These are phyloP conservation scores for Lanius ludovicianus DNA, from an alignment of 2,113 vertebrate genomes.

Conservation along the genomic window DNA sequence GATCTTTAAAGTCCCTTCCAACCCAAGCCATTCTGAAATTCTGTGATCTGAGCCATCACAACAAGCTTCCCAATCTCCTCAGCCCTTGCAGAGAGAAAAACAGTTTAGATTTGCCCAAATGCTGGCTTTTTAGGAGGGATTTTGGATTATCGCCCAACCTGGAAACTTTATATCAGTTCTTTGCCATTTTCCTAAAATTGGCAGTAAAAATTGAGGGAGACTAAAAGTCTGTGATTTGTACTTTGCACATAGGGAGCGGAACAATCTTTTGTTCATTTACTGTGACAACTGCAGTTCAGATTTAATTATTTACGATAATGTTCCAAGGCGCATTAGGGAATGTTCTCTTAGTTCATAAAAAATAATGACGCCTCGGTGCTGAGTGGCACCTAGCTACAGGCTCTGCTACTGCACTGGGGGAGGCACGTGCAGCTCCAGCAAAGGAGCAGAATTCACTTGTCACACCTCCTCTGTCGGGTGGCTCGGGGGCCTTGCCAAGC, in stretches of 20 bases:
- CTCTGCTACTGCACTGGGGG: neutral
- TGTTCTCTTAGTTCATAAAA: constrained; percentile 1
- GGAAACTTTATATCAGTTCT: neutral
- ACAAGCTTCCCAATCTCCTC: neutral
- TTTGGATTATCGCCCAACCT: neutral
- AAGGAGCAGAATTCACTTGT: fast-evolving
- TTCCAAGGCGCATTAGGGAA: constrained; percentile 33
- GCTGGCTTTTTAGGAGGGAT: neutral
- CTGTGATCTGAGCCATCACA: neutral
- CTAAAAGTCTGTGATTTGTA: constrained; percentile 40
- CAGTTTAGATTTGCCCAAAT: neutral
- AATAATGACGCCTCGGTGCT: neutral
- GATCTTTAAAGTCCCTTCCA: neutral
- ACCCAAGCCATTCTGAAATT: neutral
- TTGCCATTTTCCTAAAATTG: neutral
- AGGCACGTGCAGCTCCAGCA: neutral
- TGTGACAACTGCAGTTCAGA: constrained; percentile 56
- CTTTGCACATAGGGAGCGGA: constrained; percentile 51
- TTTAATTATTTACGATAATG: constrained; percentile 64
- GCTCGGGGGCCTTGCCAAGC: neutral
- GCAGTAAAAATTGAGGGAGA: constrained; percentile 43
- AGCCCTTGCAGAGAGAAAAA: neutral
- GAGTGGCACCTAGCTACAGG: constrained; percentile 36
- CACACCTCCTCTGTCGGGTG: fast-evolving
- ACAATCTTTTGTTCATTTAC: constrained; percentile 64